These are phyloP conservation scores for Athene noctua DNA, from an alignment of 2,113 vertebrate genomes.

Conservation along the genomic window DNA sequence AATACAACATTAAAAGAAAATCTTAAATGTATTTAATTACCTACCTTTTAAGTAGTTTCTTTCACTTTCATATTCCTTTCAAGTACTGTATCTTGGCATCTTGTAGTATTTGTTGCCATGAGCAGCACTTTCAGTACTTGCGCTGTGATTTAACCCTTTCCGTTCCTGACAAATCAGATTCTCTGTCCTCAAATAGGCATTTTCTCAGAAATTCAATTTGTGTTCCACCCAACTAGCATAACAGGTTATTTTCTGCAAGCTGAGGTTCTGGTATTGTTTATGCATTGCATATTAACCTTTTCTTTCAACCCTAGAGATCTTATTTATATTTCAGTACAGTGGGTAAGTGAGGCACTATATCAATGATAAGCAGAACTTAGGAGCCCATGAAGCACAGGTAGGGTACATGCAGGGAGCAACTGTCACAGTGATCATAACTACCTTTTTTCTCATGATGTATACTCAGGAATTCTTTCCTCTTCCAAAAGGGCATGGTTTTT, in stretches of 20 bases:
- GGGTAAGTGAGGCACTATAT: not conserved
- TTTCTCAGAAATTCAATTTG: not conserved
- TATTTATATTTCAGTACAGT: not conserved
- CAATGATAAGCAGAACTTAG: not conserved
- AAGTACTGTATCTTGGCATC: not conserved
- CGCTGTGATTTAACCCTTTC: not conserved
- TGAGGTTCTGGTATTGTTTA: not conserved
- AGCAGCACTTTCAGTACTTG: not conserved
- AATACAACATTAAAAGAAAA: not conserved
- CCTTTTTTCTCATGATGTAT: not conserved
- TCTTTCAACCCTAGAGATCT: not conserved
- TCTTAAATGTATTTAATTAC: not conserved
- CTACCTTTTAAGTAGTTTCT: not conserved
- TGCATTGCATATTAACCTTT: constrained; percentile 18
- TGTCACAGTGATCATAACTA: not conserved
- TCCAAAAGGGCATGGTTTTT: not conserved
- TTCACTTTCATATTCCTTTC: not conserved
- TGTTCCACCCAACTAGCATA: not conserved
- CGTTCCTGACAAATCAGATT: not conserved
- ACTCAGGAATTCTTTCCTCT: not conserved
- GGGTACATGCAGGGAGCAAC: rapidly evolving
- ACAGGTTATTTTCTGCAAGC: not conserved
- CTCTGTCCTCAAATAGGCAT: not conserved
- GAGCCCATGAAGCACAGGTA: not conserved
- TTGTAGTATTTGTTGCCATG: not conserved